These are phyloP conservation scores for Cheirogaleus medius DNA, from an alignment of 2,113 vertebrate genomes.

Conservation along the genomic window DNA sequence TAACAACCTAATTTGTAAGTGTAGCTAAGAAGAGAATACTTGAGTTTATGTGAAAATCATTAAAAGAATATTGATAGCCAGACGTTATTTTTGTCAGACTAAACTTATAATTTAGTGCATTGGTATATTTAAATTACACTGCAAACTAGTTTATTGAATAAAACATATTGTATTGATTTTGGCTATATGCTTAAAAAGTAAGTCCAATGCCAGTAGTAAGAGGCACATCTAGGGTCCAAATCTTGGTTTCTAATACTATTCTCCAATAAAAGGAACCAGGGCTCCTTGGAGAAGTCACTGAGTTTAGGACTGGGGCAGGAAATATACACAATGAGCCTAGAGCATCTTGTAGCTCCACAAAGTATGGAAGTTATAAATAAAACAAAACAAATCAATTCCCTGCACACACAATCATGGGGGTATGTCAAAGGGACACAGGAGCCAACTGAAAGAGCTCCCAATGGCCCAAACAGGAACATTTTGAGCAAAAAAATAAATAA, in stretches of 20 bases:
- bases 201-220: background rate
- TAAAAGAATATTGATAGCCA: background rate
- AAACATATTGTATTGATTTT: background rate
- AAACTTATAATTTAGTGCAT: background rate
- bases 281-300: no score
- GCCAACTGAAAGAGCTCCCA: no score
- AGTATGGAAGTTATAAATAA: no score
- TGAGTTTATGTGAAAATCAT: background rate
- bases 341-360: no score
- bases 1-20: background rate
- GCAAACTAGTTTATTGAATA: slow-evolving; percentile 11
- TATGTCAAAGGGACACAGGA: no score
- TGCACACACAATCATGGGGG: no score
- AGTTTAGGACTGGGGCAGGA: no score
- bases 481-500: no score
- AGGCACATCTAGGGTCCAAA: background rate
- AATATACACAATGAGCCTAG: no score
- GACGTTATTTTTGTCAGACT: background rate
- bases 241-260: background rate
- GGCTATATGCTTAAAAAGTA: background rate
- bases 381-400: no score
- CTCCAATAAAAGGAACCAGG: no score
- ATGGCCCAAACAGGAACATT: no score
- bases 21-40: background rate
- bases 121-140: background rate